Percentiles rank a stretch among this genome's conserved stretches.
These are phyloP conservation scores for Brachionus manjavacas DNA, from an alignment of 1,140 invertebrate species.

Conservation along the genomic window DNA sequence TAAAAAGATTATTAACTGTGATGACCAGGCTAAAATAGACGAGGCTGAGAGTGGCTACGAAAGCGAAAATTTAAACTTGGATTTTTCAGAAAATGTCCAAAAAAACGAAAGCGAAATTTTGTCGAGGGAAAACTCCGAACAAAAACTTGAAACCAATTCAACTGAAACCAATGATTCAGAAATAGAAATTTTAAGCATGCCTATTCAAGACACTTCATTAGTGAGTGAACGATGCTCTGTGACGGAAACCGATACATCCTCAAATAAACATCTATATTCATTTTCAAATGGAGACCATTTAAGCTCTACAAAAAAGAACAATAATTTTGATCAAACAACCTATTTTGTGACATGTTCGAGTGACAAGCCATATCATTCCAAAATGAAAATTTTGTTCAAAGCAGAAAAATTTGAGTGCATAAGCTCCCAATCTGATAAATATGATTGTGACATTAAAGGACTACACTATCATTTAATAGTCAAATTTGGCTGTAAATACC, in stretches of 20 bases:
- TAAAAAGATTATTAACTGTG: constrained; percentile 9
- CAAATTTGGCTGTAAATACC: constrained; percentile 25
- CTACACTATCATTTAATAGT: constrained; percentile 32
- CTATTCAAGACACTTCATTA: background rate
- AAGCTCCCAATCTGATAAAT: background rate
- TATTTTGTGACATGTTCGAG: constrained; percentile 29
- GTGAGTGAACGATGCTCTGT: background rate
- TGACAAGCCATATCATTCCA: constrained; percentile 1
- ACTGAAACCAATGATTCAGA: background rate
- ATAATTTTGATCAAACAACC: background rate
- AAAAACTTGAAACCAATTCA: background rate
- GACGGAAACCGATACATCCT: background rate
- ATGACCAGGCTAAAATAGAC: background rate
- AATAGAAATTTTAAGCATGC: background rate
- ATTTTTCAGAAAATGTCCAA: background rate
- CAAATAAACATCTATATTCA: background rate
- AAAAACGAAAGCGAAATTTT: background rate
- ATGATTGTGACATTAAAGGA: constrained; percentile 1
- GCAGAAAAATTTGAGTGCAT: background rate
- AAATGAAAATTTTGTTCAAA: constrained; percentile 3
- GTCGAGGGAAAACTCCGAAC: background rate
- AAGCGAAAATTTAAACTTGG: background rate
- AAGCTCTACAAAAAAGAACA: background rate
- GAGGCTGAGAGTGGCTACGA: constrained; percentile 13
- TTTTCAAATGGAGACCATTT: background rate